Conservation (phyloP, 2,797 vertebrate species). For the Glyptemys insculpta region DNA sequence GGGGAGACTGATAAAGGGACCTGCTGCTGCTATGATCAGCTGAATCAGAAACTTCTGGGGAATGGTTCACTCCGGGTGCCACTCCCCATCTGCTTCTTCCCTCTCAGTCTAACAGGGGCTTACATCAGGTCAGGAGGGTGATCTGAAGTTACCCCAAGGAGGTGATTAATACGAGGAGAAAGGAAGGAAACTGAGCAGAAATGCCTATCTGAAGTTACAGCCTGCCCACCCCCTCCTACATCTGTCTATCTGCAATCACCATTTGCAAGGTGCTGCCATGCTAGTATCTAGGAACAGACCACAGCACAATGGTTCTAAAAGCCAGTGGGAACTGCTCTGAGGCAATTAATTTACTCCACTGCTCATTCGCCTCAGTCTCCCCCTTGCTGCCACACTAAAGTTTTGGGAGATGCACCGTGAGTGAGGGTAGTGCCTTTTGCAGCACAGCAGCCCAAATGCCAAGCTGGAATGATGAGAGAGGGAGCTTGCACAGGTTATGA, state of each 20-base stretch:
- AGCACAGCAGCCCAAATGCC: not conserved
- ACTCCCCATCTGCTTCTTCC: not conserved
- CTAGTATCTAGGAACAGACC: not conserved
- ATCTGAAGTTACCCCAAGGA: slow-evolving; percentile 22
- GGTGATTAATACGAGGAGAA: slow-evolving; percentile 20
- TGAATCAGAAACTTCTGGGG: not conserved
- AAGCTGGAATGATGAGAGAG: not conserved
- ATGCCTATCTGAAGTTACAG: not conserved
- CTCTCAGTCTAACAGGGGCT: not conserved
- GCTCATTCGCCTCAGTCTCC: not conserved
- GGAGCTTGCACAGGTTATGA: not conserved
- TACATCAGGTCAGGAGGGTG: not conserved
- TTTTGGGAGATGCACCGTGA: not conserved
- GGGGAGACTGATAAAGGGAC: slow-evolving; percentile 11
- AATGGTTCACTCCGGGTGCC: not conserved
- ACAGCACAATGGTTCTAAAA: not conserved
- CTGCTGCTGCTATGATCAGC: slow-evolving; percentile 7
- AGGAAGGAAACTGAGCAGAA: slow-evolving; percentile 54
- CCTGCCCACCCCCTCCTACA: not conserved
- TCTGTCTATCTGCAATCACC: slow-evolving; percentile 11
- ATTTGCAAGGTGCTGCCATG: not conserved
- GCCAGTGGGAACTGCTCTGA: not conserved
- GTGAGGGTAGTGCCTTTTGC: not conserved
- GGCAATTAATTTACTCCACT: slow-evolving; percentile 12
- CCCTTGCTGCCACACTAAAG: not conserved